Evolutionary conservation across 2,113 vertebrate species (phyloP).

Genomic region (Caloenas nicobarica): DNA sequence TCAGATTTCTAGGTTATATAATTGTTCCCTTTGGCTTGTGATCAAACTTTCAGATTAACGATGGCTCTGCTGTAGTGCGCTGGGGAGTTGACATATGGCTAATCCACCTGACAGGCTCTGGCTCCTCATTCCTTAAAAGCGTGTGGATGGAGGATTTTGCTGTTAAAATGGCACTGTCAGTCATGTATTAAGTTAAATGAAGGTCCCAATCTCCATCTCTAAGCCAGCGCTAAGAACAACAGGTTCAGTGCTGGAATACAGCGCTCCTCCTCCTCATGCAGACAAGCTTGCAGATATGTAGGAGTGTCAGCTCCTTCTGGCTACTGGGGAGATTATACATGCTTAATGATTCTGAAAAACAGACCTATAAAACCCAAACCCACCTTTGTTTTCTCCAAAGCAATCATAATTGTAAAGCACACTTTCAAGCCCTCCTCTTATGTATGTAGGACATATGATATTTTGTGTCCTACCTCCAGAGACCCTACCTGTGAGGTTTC

Average conservation of each 20-base stretch:
- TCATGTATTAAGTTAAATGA: not conserved
- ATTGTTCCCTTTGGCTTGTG: slow-evolving; percentile 67
- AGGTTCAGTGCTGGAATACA: not conserved
- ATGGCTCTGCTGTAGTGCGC: slow-evolving; percentile 15
- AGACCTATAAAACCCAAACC: not conserved
- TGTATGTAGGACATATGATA: accelerated
- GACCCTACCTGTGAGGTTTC: not conserved
- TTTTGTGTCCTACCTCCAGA: not conserved
- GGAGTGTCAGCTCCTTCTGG: not conserved
- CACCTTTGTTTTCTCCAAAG: not conserved
- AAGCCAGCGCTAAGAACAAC: not conserved
- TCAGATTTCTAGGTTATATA: slow-evolving; percentile 74
- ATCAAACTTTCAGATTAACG: slow-evolving; percentile 70
- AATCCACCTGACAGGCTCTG: slow-evolving; percentile 16
- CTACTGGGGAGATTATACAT: not conserved
- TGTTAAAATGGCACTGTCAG: not conserved
- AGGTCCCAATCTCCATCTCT: not conserved
- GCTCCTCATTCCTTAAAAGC: slow-evolving; percentile 12
- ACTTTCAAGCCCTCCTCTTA: not conserved
- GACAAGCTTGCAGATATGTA: not conserved
- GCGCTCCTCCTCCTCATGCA: not conserved
- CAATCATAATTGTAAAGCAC: not conserved
- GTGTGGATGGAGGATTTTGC: not conserved
- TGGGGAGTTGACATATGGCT: slow-evolving; percentile 16
- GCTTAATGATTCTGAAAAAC: not conserved